Base-by-base conservation (phyloP, 2,888 invertebrate species). In the Dendrolimus pini region DNA sequence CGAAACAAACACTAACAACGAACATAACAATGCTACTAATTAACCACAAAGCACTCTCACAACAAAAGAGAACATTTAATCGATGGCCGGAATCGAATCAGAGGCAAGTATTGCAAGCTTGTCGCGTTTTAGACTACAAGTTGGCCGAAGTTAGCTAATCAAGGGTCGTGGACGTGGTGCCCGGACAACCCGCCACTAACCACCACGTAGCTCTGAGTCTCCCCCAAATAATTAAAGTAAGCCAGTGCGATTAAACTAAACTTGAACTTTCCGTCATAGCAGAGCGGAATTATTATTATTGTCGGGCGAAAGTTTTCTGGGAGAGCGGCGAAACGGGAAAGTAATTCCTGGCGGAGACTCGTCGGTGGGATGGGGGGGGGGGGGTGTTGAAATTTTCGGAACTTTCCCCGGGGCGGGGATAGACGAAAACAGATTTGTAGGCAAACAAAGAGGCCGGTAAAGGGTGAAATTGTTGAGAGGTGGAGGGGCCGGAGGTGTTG, bases 261-360 rank as follows among this genome's bases (percentile, higher is more conserved):
- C 86, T 89, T 85, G 83, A 89, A 88, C 83, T 89, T 88, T 85
- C 30, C 82, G 83, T 85, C 87, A 83, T 83, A 83, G 81, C 83
- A 76, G 72, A 80, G 82, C 78, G 69, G 78, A 88, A 83, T 89
- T 89, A 89, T 89, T 88, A 87, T 87, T 85, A 87, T 86, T 84
- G 80, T 76, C 75, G 71, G 69, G 69, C 30, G 74, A 83, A 89
- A 88, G 79, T 88, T 88, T 80, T 47, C 47, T 47, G 72, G 67
- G 42, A 30, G 41, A 65, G 66, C 70, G 67, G 73, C 72, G 82
- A 78, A 83, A 85, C 86, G 85, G 77, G 85, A 87, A 89, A 89
- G 88, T 87, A 89, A 89, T 89, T 85, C 82, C 72, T 66, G 64
- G 66, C 65, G 69, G 68, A 65, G 66, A 68, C 61, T 47, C 9